Conservation (phyloP, 2,797 vertebrate genomes). For the Thamnophis elegans region DNA sequence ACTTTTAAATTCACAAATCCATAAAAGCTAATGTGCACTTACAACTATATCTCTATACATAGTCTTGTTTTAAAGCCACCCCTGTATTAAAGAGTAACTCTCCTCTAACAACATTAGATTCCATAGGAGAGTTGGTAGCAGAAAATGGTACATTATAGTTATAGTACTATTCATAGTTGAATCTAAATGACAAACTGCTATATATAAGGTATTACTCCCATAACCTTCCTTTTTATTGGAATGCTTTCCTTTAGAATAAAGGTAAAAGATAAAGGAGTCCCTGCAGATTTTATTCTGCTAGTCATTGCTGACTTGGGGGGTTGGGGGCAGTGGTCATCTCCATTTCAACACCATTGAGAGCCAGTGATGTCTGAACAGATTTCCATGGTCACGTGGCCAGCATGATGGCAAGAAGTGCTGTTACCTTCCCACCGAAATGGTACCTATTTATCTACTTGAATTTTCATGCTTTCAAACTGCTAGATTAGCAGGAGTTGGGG, state of each 20-base stretch:
- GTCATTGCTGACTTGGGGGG: neutral
- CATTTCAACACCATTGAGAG: neutral
- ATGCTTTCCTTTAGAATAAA: conserved; percentile 22
- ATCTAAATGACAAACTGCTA: conserved; percentile 9
- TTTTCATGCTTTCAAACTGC: too few relatives aligned
- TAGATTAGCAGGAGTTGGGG: too few relatives aligned
- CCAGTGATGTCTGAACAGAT: neutral
- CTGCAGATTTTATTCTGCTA: neutral
- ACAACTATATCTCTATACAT: conserved; percentile 45
- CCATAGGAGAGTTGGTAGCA: conserved; percentile 21
- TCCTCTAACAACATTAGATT: conserved; percentile 44
- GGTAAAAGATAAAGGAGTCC: neutral
- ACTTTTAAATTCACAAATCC: conserved; percentile 16
- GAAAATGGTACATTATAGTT: conserved; percentile 31
- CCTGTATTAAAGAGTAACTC: conserved; percentile 39
- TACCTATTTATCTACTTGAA: too few relatives aligned
- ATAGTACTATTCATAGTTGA: conserved; percentile 53
- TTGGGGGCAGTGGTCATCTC: neutral
- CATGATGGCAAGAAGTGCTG: too few relatives aligned
- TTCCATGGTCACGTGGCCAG: neutral
- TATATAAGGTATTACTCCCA: conserved; percentile 20
- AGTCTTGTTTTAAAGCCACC: conserved; percentile 54
- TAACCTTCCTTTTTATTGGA: conserved; percentile 6
- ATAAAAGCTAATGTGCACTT: conserved; percentile 36
- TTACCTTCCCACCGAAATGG: too few relatives aligned